These are phyloP conservation scores for Achlya flavicornis DNA, from an alignment of 2,888 invertebrate genomes.

Conservation along the genomic window DNA sequence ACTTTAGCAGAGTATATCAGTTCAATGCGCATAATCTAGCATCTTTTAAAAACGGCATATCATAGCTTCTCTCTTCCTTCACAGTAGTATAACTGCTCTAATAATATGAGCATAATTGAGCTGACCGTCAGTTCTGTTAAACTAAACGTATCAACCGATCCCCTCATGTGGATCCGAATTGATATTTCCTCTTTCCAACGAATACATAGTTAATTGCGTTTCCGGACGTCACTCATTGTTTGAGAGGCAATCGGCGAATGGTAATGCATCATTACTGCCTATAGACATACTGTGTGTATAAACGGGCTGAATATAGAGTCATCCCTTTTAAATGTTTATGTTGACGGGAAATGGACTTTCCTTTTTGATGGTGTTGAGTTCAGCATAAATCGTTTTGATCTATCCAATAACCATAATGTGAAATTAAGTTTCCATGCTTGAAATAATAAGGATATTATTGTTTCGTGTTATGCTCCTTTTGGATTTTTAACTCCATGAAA, in stretches of 20 bases:
- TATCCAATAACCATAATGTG: slow-evolving; percentile 3
- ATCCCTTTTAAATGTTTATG: slow-evolving; percentile 11
- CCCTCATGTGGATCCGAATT: slow-evolving; percentile 69
- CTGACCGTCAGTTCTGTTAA: slow-evolving; percentile 54
- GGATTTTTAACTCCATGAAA: background rate
- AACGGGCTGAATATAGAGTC: background rate
- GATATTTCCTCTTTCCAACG: slow-evolving; percentile 81
- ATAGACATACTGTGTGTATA: slow-evolving; percentile 3
- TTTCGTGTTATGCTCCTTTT: background rate
- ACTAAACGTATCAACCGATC: slow-evolving; percentile 59
- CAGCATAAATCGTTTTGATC: background rate
- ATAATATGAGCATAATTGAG: slow-evolving; percentile 61
- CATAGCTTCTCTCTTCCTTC: background rate
- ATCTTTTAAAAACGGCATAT: no score
- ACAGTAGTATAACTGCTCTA: slow-evolving; percentile 31
- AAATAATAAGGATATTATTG: background rate
- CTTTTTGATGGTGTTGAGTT: slow-evolving; percentile 3
- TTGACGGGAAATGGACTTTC: slow-evolving; percentile 6
- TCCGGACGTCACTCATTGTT: slow-evolving; percentile 80
- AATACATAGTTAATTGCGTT: slow-evolving; percentile 79
- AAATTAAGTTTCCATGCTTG: background rate
- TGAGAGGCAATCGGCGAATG: slow-evolving; percentile 61
- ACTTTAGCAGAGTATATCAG: no score
- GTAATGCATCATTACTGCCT: slow-evolving; percentile 37
- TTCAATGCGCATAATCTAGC: no score